phyloP scores from a whole-genome alignment of 2,888 invertebrate genomes.

The Nymphalis c-album region DNA sequence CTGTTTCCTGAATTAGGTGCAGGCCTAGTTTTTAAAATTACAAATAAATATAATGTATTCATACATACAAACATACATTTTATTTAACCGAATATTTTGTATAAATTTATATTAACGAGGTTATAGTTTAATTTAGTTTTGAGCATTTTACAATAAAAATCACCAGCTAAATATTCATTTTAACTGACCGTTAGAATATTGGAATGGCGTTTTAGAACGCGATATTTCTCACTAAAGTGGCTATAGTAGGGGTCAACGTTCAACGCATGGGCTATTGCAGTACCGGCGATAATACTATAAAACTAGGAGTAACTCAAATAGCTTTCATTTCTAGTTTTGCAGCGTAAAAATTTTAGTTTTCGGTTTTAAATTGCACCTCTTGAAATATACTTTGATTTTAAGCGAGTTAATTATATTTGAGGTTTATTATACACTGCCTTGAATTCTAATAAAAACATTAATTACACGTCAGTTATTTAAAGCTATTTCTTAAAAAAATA shows the following conservation, averaged over 20 bases:
- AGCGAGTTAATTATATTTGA: background rate
- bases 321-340: constrained; percentile 15
- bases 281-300: constrained; percentile 15
- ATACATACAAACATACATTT: too few relatives aligned
- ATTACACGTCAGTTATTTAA: background rate
- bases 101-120: background rate
- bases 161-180: constrained; percentile 9
- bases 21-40: too few relatives aligned
- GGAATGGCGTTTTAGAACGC: constrained; percentile 13
- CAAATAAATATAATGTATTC: too few relatives aligned
- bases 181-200: constrained; percentile 13
- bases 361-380: constrained; percentile 3
- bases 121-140: background rate
- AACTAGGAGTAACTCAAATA: constrained; percentile 10
- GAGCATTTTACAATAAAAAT: background rate
- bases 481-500: too few relatives aligned
- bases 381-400: background rate
- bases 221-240: constrained; percentile 19
- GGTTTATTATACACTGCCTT: background rate
- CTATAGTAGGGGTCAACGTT: constrained; percentile 21
- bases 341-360: constrained; percentile 11
- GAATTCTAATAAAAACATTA: background rate
- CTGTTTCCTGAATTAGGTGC: too few relatives aligned
- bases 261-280: constrained; percentile 16
- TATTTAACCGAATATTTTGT: too few relatives aligned